These are phyloP conservation scores for Triplophysa yarkandensis DNA, from an alignment of 2,797 vertebrate genomes.

Conservation along the genomic window DNA sequence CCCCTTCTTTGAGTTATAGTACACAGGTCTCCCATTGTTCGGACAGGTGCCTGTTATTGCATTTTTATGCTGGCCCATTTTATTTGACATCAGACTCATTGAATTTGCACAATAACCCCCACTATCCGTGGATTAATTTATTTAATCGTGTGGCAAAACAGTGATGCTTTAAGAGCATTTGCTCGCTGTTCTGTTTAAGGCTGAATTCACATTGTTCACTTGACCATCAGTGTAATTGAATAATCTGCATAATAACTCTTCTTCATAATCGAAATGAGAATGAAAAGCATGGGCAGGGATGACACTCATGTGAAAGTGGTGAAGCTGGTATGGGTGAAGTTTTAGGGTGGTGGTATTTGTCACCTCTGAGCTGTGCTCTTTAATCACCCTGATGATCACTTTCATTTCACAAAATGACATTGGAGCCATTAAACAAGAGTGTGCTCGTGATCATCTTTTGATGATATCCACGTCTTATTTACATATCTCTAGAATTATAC, in stretches of 20 bases:
- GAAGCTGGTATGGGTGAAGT: constrained; percentile 47
- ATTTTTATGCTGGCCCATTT: constrained; percentile 39
- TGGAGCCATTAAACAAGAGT: constrained; percentile 55
- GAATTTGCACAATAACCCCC: not conserved
- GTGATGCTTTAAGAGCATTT: constrained; percentile 75
- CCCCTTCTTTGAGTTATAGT: constrained; percentile 74
- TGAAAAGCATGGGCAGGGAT: constrained; percentile 64
- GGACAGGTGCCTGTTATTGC: constrained; percentile 38
- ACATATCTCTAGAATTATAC: constrained; percentile 7
- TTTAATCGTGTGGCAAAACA: constrained; percentile 73
- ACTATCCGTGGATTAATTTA: constrained; percentile 65
- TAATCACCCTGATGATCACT: constrained; percentile 72
- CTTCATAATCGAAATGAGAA: constrained; percentile 71
- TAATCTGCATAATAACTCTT: constrained; percentile 66
- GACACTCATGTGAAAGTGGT: constrained; percentile 48
- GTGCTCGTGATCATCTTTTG: constrained; percentile 26
- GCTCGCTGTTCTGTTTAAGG: constrained; percentile 61
- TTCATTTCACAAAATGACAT: constrained; percentile 70
- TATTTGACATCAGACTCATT: not conserved
- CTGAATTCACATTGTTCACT: constrained; percentile 66
- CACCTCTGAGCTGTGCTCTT: constrained; percentile 49
- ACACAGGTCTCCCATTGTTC: constrained; percentile 58
- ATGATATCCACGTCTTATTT: constrained; percentile 36
- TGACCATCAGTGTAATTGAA: constrained; percentile 77
- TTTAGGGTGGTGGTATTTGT: constrained; percentile 53